Evolutionary conservation across 2,113 vertebrate genomes (phyloP), one percentile per base, ranked within the genome.

Genomic region (Chauna torquata): DNA sequence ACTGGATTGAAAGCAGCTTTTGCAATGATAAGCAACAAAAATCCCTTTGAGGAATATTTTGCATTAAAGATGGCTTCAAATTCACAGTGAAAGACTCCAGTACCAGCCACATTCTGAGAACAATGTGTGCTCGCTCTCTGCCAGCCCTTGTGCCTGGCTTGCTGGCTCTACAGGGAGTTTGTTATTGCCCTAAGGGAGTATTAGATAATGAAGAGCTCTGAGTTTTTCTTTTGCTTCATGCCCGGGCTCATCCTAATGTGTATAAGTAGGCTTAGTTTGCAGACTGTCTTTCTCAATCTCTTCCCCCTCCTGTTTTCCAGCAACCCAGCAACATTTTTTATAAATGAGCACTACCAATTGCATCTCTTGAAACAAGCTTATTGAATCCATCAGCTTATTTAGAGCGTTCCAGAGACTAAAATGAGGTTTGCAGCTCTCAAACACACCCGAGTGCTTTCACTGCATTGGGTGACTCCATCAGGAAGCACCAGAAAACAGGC

Each of bases 31-130:
- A 92, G 66, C 58, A 82, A 55, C 58, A 92, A 84, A 92, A 95
- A 95, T 45, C 95, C 96, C 96, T 94, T 82, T 58, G 75, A 96
- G 96, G 82, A 96, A 95, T 89, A 97, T 95, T 92, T 70, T 95
- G 50, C 94, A 97, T 95, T 96, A 94, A 92, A 92, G 81, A 80
- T 55, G 25, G 54, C 58, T 92, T 92, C 50, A 64, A 59, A 92
- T 65, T 59, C 70, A 44, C 52, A 81, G 27, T 62, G 58, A 93
- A 96, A 85, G 79, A 72, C 74, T 95, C 49, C 52, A 76, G 72
- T 49, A 72, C 8, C 68, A 84, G 68, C 13, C 71, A 54, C 79
- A 69, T 54, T 79, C 80, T 34, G 78, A 74, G 84, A 96, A 96
- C 82, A 97, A 92, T 20, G 38, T 25, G 77, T 40, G 81, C 72